These are phyloP conservation scores for Hydrotaea cyrtoneurina DNA, from an alignment of 2,888 invertebrate genomes.

Conservation along the genomic window DNA sequence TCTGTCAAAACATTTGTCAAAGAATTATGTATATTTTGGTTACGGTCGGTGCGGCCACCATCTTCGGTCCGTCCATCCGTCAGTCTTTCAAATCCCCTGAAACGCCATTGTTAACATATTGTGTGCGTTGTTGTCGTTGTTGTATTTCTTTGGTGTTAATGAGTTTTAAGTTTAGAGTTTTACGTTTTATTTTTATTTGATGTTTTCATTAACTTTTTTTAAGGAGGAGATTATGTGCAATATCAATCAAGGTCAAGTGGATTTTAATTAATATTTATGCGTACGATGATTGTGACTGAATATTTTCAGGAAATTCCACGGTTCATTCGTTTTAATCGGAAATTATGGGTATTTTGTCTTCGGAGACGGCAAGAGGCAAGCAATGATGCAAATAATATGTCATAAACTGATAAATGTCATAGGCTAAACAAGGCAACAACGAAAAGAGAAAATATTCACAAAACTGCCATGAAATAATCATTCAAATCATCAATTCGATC, in stretches of 20 bases:
- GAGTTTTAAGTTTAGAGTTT: neutral
- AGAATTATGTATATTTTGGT: neutral
- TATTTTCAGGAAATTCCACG: slow-evolving; percentile 15
- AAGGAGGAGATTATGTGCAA: slow-evolving; percentile 3
- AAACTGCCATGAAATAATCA: too few relatives aligned
- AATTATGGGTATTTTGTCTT: neutral
- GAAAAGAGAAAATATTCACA: too few relatives aligned
- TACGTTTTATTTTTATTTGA: neutral
- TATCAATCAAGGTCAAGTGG: slow-evolving; percentile 7
- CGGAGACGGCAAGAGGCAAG: neutral
- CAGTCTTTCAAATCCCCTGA: neutral
- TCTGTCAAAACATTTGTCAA: slow-evolving; percentile 48
- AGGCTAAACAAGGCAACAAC: too few relatives aligned
- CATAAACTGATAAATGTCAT: too few relatives aligned
- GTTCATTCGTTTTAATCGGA: neutral
- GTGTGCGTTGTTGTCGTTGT: neutral
- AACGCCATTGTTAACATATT: neutral
- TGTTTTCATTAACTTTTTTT: slow-evolving; percentile 14
- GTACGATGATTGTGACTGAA: neutral
- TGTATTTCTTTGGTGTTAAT: neutral
- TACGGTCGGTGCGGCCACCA: neutral
- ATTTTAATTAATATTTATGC: slow-evolving; percentile 16
- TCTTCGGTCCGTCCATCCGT: neutral
- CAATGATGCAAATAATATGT: neutral
- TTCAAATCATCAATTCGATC: too few relatives aligned